Conservation (phyloP, 2,888 invertebrate genomes). For the Ophioninae sp. region DNA sequence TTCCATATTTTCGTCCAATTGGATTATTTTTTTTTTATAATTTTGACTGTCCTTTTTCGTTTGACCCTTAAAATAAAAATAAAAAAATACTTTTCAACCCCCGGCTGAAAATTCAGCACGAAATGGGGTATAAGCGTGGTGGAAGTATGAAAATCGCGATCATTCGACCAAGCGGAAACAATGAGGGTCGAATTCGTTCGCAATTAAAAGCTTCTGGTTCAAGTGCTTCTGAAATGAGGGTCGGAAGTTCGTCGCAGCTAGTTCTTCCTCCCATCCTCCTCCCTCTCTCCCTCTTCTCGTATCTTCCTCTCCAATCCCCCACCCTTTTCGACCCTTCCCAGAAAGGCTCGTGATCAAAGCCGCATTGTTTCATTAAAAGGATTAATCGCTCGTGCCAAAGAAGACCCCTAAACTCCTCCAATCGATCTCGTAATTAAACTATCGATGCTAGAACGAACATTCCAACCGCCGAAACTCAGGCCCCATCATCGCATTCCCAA, state of each 20-base stretch:
- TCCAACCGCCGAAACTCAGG: slow-evolving; percentile 54
- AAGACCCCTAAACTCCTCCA: slow-evolving; percentile 23
- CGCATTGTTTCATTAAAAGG: slow-evolving; percentile 79
- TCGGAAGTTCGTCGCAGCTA: slow-evolving; percentile 64
- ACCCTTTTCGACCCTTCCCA: slow-evolving; percentile 48
- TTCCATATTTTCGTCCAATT: slow-evolving; percentile 4
- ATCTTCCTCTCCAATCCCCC: slow-evolving; percentile 4
- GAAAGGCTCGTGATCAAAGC: slow-evolving; percentile 75
- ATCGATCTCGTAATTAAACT: slow-evolving; percentile 62
- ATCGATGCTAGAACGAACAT: slow-evolving; percentile 57
- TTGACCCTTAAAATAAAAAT: background rate
- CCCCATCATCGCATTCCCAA: slow-evolving; percentile 13
- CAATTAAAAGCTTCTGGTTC: slow-evolving; percentile 80
- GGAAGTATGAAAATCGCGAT: slow-evolving; percentile 32
- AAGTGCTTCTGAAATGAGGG: slow-evolving; percentile 75
- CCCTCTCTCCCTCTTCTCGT: slow-evolving; percentile 3
- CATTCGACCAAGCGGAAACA: slow-evolving; percentile 75
- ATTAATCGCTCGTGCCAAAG: slow-evolving; percentile 76
- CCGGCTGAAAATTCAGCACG: slow-evolving; percentile 23
- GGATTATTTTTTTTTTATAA: slow-evolving; percentile 20
- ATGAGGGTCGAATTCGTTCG: slow-evolving; percentile 68
- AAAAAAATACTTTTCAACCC: slow-evolving; percentile 29
- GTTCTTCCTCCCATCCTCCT: slow-evolving; percentile 12
- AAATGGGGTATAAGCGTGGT: slow-evolving; percentile 1
- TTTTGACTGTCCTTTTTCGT: background rate